Evolutionary conservation across 2,888 invertebrate genomes (phyloP).

Genomic region (Agelastica alni): DNA sequence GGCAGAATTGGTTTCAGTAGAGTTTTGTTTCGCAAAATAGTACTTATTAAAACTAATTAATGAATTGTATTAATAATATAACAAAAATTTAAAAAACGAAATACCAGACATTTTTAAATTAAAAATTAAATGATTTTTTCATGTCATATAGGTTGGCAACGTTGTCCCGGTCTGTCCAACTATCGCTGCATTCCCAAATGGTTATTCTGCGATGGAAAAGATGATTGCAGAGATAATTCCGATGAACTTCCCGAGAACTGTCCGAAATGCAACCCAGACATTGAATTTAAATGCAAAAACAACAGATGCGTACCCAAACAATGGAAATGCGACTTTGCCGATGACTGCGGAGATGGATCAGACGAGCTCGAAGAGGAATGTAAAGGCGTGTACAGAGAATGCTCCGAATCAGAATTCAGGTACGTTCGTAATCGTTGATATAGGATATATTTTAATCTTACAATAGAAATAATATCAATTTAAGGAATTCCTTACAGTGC

Average conservation of each 20-base stretch:
- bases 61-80: no score
- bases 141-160: conserved; percentile 89
- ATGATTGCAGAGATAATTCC: conserved; percentile 93
- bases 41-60: no score
- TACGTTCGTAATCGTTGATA: conserved; percentile 2
- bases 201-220: conserved; percentile 97
- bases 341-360: conserved; percentile 94
- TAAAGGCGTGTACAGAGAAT: conserved; percentile 81
- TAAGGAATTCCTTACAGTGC: no score
- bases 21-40: no score
- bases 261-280: conserved; percentile 82
- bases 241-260: conserved; percentile 92
- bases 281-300: conserved; percentile 92
- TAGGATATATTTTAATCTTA: not conserved
- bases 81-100: no score
- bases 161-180: conserved; percentile 90
- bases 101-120: no score
- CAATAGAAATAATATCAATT: no score
- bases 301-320: conserved; percentile 66
- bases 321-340: conserved; percentile 96
- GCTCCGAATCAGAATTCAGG: conserved; percentile 88
- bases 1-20: no score
- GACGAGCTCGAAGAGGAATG: conserved; percentile 86
- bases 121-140: not conserved
- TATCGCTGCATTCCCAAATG: conserved; percentile 97